Evolutionary conservation across 2,113 vertebrate genomes (phyloP), one percentile per base, ranked within the genome.

Genomic region (human (Homo sapiens)): DNA sequence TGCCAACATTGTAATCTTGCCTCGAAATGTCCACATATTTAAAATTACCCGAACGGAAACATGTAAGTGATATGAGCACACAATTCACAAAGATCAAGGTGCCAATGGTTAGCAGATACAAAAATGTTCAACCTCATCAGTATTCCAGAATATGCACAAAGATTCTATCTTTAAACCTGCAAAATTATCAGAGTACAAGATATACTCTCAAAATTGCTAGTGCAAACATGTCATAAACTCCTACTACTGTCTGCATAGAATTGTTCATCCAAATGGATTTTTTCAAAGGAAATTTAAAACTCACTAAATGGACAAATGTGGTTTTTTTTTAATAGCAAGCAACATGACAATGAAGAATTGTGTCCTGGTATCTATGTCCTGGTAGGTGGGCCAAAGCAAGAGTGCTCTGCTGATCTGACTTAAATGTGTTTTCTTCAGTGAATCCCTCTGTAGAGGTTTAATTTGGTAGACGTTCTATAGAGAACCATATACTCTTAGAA

Each of bases 231-330:
- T 70, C 76, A 82, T 81, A 94, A 68, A 72, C 12, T 57, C 35
- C 50, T 75, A 59, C 50, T 75, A 52, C 25, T 38, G 23, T 82
- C 66, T 96, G n/a, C 5, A 14, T 48, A 43, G 32, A 75, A 90
- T 35, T 96, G 27, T 89, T 96, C 38, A 82, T n/a, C 43, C 91
- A 97, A 93, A 92, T 32, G 61, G 38, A 66, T 61, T 92, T 81
- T 95, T 95, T 48, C 89, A 94, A 80, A 22, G 32, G 55, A 94
- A 94, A 32, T 78, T 84, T 50, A 86, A 95, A 97, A 96, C 70
- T 73, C 76, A 75, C 75, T 73, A 91, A 95, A 55, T 59, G 66
- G 23, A 61, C 23, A 70, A n/a, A 76, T 43, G 18, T 82, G 82
- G 32, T 88, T 84, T 70, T 70, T 18, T 87, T 85, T 79, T 82